A percentile compares a stretch with the other conserved stretches of the same genome.
These are phyloP conservation scores for Chroicocephalus ridibundus DNA, from an alignment of 2,113 vertebrate species.

Conservation along the genomic window DNA sequence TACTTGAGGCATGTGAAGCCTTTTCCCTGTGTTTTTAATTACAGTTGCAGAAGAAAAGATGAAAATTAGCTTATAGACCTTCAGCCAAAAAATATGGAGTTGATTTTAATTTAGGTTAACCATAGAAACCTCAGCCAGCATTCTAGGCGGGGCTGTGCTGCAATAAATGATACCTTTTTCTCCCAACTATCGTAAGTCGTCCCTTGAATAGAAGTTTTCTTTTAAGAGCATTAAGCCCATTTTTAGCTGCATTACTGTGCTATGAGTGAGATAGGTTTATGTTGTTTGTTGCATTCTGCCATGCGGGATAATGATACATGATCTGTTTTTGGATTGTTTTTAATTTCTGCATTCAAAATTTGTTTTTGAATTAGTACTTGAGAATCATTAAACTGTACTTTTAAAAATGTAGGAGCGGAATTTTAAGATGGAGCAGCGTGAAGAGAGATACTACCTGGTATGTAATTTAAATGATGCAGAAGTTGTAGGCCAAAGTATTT, in stretches of 20 bases:
- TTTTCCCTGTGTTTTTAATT: slow-evolving; percentile 35
- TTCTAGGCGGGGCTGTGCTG: slow-evolving; percentile 1
- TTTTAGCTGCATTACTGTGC: neutral
- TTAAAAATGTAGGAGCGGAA: neutral
- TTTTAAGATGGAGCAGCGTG: neutral
- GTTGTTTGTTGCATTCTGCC: neutral
- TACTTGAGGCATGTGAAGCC: neutral
- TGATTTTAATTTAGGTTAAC: slow-evolving; percentile 61
- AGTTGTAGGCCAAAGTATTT: neutral
- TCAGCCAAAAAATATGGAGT: slow-evolving; percentile 17
- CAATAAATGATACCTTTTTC: slow-evolving; percentile 14
- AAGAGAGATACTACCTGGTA: neutral
- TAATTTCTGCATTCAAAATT: slow-evolving; percentile 15
- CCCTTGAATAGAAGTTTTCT: neutral
- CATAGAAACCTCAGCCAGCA: slow-evolving; percentile 25
- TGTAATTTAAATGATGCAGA: neutral
- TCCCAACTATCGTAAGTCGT: neutral
- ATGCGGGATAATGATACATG: neutral
- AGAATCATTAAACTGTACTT: neutral
- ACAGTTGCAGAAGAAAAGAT: slow-evolving; percentile 4
- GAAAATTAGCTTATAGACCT: slow-evolving; percentile 29
- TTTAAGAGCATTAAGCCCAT: neutral
- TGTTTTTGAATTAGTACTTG: slow-evolving; percentile 15
- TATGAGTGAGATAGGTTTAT: neutral
- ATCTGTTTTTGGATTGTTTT: slow-evolving; percentile 37